phyloP scores from a whole-genome alignment of 1,140 invertebrate species.

The Drosophila nebulosa region DNA sequence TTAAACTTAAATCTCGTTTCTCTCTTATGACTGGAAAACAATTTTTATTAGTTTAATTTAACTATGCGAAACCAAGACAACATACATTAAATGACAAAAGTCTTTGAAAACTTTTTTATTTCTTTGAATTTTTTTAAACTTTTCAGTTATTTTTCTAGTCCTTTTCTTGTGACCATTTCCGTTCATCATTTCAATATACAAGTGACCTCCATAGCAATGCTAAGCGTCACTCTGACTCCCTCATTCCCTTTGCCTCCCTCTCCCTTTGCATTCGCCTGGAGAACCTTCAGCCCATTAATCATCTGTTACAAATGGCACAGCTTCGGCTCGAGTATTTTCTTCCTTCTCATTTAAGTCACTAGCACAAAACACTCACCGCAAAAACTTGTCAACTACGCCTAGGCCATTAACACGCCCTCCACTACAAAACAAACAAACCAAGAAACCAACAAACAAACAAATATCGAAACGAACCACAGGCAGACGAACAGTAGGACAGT shows the following conservation, averaged over 20 bases:
- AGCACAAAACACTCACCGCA: slow-evolving; percentile 49
- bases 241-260: background rate
- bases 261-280: background rate
- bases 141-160: background rate
- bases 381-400: slow-evolving; percentile 69
- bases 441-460: slow-evolving; percentile 28
- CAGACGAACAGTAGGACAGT: slow-evolving; percentile 8
- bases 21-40: too few relatives aligned
- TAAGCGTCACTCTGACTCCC: slow-evolving; percentile 1
- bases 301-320: slow-evolving; percentile 52
- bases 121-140: background rate
- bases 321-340: slow-evolving; percentile 8
- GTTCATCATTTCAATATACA: slow-evolving; percentile 1
- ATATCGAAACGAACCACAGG: slow-evolving; percentile 17
- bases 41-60: too few relatives aligned
- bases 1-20: too few relatives aligned
- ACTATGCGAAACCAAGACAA: too few relatives aligned
- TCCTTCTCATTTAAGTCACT: slow-evolving; percentile 31
- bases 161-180: background rate
- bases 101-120: background rate
- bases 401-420: slow-evolving; percentile 67
- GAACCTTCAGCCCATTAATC: slow-evolving; percentile 47
- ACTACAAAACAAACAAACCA: slow-evolving; percentile 30
- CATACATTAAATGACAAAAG: background rate
- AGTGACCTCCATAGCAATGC: slow-evolving; percentile 9